A percentile compares a stretch with the other conserved stretches of the same genome.
Conservation (phyloP, 2,888 invertebrate genomes). For the Drosophila robusta region DNA sequence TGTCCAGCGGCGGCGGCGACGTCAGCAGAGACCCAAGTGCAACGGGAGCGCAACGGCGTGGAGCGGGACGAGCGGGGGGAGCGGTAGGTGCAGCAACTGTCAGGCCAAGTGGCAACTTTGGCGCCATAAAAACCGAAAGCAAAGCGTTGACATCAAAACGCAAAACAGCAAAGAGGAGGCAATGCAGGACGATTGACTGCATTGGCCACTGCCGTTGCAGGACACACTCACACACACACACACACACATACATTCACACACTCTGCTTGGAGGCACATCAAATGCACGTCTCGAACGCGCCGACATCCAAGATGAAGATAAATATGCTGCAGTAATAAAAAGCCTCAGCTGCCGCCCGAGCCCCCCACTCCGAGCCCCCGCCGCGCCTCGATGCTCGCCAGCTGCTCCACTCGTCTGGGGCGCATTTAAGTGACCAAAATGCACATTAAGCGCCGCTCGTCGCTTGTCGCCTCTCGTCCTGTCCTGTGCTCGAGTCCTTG, state of each 20-base stretch:
- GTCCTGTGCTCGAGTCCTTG: slow-evolving; percentile 17
- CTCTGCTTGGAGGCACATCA: slow-evolving; percentile 55
- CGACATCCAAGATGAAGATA: slow-evolving; percentile 71
- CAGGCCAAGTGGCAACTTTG: slow-evolving; percentile 56
- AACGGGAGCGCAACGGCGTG: slow-evolving; percentile 38
- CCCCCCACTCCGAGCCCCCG: background rate
- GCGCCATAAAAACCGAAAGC: slow-evolving; percentile 62
- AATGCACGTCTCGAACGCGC: slow-evolving; percentile 71
- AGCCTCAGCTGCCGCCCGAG: slow-evolving; percentile 38
- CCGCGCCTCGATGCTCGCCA: slow-evolving; percentile 20
- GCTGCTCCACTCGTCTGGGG: slow-evolving; percentile 44
- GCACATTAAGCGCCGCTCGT: slow-evolving; percentile 68
- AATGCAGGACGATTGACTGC: slow-evolving; percentile 62
- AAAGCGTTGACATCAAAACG: slow-evolving; percentile 65
- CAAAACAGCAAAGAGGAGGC: slow-evolving; percentile 66
- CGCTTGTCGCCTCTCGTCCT: slow-evolving; percentile 20
- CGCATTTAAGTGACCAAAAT: slow-evolving; percentile 74
- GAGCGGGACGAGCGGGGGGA: background rate
- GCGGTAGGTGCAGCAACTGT: slow-evolving; percentile 7
- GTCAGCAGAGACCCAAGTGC: slow-evolving; percentile 41
- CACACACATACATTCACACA: background rate
- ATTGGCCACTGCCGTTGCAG: slow-evolving; percentile 40
- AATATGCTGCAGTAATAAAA: slow-evolving; percentile 76
- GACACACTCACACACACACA: slow-evolving; percentile 25
- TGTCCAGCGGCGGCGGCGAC: slow-evolving; percentile 59